These are phyloP conservation scores for Brachirus orientalis DNA, from an alignment of 2,113 vertebrate genomes.

Conservation along the genomic window DNA sequence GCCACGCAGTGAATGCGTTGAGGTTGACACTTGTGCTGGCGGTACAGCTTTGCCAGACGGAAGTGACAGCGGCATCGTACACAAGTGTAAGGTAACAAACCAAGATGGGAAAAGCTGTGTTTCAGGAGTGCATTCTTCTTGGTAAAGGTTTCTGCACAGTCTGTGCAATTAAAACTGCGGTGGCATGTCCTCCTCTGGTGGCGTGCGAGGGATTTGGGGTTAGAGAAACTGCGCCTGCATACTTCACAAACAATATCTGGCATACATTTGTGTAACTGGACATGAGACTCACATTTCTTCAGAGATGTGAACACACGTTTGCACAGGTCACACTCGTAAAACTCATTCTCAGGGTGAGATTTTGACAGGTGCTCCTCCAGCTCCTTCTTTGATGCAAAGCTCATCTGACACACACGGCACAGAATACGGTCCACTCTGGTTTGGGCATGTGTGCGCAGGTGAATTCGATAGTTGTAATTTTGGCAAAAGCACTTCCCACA, in stretches of 20 bases:
- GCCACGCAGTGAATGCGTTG: conserved; percentile 80
- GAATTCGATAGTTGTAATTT: conserved; percentile 85
- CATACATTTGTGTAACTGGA: conserved; percentile 71
- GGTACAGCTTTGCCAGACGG: conserved; percentile 77
- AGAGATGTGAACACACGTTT: conserved; percentile 79
- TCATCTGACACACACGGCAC: conserved; percentile 71
- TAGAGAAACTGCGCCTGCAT: conserved; percentile 60
- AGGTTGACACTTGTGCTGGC: conserved; percentile 77
- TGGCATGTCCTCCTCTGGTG: conserved; percentile 67
- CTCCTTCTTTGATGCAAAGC: conserved; percentile 67
- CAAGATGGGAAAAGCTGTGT: conserved; percentile 83
- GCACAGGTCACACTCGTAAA: conserved; percentile 85
- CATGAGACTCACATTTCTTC: conserved; percentile 64
- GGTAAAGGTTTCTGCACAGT: conserved; percentile 64
- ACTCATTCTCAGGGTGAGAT: conserved; percentile 74
- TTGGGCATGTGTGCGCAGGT: conserved; percentile 84
- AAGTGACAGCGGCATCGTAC: conserved; percentile 79
- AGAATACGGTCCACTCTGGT: conserved; percentile 10
- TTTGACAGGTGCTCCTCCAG: conserved; percentile 76
- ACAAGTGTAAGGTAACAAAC: conserved; percentile 87
- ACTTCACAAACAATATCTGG: conserved; percentile 51
- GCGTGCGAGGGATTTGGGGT: conserved; percentile 51
- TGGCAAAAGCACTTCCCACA: conserved; percentile 91
- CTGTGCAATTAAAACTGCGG: conserved; percentile 60
- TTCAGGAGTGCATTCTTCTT: conserved; percentile 78